phyloP scores from a whole-genome alignment of 2,113 vertebrate genomes.

The Dasyurus viverrinus region DNA sequence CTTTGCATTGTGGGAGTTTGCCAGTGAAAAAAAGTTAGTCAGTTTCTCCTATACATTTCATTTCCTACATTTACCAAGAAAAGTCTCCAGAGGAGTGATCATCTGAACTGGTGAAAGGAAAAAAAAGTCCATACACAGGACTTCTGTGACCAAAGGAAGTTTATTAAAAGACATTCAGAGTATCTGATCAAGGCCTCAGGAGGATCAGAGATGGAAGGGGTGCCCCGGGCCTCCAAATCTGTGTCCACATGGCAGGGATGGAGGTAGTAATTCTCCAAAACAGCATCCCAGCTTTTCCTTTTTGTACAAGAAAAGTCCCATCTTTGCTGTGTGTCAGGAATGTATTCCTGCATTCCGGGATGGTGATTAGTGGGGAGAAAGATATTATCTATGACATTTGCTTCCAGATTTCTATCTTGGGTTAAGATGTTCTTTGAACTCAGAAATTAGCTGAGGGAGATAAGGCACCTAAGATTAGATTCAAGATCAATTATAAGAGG shows the following conservation, averaged over 20 bases:
- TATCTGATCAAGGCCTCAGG: neutral
- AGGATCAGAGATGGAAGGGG: neutral
- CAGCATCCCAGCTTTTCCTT: neutral
- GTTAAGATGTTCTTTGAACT: neutral
- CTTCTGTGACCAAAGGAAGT: neutral
- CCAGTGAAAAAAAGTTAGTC: neutral
- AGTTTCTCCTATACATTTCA: neutral
- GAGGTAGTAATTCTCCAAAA: neutral
- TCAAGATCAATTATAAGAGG: neutral
- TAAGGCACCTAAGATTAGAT: neutral
- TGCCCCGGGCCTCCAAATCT: neutral
- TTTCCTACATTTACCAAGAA: neutral
- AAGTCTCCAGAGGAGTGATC: neutral
- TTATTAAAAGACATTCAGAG: neutral
- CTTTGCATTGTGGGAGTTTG: neutral
- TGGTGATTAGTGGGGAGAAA: neutral
- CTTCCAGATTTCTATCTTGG: neutral
- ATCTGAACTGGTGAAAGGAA: neutral
- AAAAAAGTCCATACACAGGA: neutral
- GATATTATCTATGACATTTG: neutral
- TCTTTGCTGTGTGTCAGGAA: neutral
- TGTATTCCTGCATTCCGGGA: neutral
- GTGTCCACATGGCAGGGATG: neutral
- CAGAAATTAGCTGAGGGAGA: neutral
- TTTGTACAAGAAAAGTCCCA: neutral